Base-by-base conservation (phyloP, 2,113 vertebrate genomes). In the Bos javanicus region DNA sequence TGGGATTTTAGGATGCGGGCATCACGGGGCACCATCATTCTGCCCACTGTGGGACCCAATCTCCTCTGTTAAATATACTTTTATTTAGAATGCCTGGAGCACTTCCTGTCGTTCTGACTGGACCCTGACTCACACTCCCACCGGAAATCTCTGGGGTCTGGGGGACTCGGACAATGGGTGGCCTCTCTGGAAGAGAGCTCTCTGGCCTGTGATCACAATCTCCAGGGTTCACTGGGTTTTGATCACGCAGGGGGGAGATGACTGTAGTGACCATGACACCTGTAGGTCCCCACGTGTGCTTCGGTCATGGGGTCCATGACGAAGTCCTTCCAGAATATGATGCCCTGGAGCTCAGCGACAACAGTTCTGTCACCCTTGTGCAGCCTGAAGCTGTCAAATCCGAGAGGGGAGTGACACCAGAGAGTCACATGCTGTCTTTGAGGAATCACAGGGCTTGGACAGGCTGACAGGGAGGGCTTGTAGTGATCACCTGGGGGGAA, bases 261-360 rank as follows among this genome's bases (percentile, higher is more conserved):
- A 0, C 0, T 2, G 2, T 54, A 9, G 15, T 12, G 12, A 15
- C 76, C 26, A 1, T 0, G 1, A 52, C 62, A 90, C 2, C 3
- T 6, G 83, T 96, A 84, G 50, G 33, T 60, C 5, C 87, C 95
- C 1, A 10, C 87, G 1, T 95, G 13, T 43, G 3, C 21, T 39
- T 46, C 0, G 2, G 33, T 86, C 33, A 80, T 87, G 39, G 64
- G 64, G 2, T 54, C 19, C 30, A 95, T 5, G 13, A 57, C 1
- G 36, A 92, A 17, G 0, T 1, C 6, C 0, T 12, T 46, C 17
- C 0, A 0, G 2, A 23, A 52, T 5, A 0, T 0, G 14, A 0
- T 3, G 5, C 13, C 33, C 11, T 56, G 28, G 7, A 52, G 1
- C 4, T 50, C 15, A 26, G 56, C 3, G 16, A 23, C 0, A 0